These are phyloP conservation scores for Ictalurus punctatus DNA, from an alignment of 2,113 vertebrate species.

Conservation along the genomic window DNA sequence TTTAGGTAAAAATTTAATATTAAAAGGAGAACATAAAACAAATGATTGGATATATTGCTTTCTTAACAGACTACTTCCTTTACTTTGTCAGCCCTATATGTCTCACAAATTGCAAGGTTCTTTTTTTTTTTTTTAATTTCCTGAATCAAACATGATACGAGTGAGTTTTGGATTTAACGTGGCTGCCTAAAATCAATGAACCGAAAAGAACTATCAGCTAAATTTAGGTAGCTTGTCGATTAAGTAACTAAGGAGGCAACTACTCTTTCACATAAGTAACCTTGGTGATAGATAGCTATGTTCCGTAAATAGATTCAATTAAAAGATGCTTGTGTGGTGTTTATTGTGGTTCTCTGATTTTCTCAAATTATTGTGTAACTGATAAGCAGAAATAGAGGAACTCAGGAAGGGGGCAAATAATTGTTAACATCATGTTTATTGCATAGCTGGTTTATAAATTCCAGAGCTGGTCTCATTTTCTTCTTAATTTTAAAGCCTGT, in stretches of 20 bases:
- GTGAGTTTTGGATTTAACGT: background rate
- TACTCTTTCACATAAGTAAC: background rate
- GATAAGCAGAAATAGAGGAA: background rate
- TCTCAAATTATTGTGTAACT: background rate
- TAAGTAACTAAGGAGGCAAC: background rate
- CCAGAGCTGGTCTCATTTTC: background rate
- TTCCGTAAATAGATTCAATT: background rate
- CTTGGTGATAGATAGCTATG: background rate
- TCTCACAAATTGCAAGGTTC: background rate
- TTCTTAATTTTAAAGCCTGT: background rate
- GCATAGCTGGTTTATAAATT: background rate
- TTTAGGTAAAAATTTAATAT: background rate
- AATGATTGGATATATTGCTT: background rate
- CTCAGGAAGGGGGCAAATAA: background rate
- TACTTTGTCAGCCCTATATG: background rate
- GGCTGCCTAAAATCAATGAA: background rate
- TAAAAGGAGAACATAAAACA: background rate
- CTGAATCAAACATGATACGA: background rate
- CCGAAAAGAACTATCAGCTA: background rate
- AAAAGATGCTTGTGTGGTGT: background rate
- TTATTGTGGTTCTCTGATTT: background rate
- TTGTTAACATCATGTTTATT: background rate
- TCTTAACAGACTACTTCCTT: background rate
- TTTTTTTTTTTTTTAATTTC: background rate
- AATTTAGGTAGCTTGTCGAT: background rate